Base-by-base conservation (phyloP, 1,140 invertebrate species). In the Calephelis nemesis region DNA sequence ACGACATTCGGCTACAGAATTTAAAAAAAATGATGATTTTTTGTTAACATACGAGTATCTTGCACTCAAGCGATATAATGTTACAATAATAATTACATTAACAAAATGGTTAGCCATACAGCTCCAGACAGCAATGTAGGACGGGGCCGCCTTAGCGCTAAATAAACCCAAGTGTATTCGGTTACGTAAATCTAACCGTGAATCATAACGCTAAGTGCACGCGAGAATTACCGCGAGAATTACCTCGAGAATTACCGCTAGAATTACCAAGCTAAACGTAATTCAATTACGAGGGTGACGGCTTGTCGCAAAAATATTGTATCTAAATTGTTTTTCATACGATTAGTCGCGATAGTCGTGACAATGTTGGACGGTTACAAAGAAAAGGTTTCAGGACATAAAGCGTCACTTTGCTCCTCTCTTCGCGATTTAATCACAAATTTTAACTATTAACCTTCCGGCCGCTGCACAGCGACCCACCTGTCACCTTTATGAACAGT, bases 211-310 rank as follows among this genome's bases (percentile, higher is more conserved):
- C 83, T 88, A 89, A 90, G 79, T 89, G 87, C 82, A 84, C 74
- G 85, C 79, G 85, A 89, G 82, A 90, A 85, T 84, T 90, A 79
- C 76, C 85, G 82, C 73, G 85, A 89, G 82, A 90, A 85, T 84
- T 90, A 79, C 76, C 85, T 73, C 30, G 30, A 30, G 30, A 30
- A 4, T 30, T 30, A 30, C 30, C 74, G 85, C 79, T 84, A 89
- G 82, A 90, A 85, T 84, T 90, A 79, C 76, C 85, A 81, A 72
- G 78, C 77, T 74, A 82, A 65, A 78, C 75, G 86, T 91, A 91
- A 91, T 84, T 89, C 82, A 91, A 89, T 91, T 91, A 91, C 77
- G 75, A 85, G 74, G 76, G 69, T 79, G 79, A 73, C 79, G 78
- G 75, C 67, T 65, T 68, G 68, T 78, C 75, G 75, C 74, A 77